Base-by-base conservation (phyloP, 1,140 invertebrate species). In the Zaprionus davidi region DNA sequence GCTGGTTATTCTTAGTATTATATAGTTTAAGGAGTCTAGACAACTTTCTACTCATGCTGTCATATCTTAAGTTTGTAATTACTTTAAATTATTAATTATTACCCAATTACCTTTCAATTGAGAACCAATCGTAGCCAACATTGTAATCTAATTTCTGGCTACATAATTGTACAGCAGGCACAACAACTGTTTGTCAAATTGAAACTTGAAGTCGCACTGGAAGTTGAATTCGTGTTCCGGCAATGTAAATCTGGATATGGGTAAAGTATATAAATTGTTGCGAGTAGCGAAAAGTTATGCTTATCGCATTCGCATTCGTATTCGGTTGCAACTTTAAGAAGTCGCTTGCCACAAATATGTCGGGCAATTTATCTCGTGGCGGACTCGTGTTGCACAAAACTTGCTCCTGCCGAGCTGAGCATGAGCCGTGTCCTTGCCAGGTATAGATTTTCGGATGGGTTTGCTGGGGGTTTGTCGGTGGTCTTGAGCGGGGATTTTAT, bases 231-330 rank as follows among this genome's bases (percentile, higher is more conserved):
- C 38, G 34, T 1, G 34, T 36, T 36, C n/a, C 26, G 22, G 38
- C 46, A 36, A 60, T 68, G 46, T 58, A 41, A 55, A 65, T 76
- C 62, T n/a, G 28, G 36, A 44, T 64, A 17, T 44, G 26, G 24
- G 26, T 53, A 76, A 62, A 76, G 65, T 74, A 84, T 75, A 73
- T 88, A 87, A 83, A 81, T 88, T 87, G 83, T 78, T 87, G 79
- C 63, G 59, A 78, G 79, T 83, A 81, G 70, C 55, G 63, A 56
- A 88, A 88, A 79, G 76, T 87, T 87, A 26, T 79, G 80, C 73
- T 82, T 87, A 86, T 86, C 83, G 75, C 38, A 36, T 20, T 73
- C 59, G 68, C 62, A 36, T 51, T 73, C 59, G 68, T 57, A 36
- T 51, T 57, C n/a, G 51, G 22, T 46, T 22, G 38, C 76, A 87